Evolutionary conservation across 1,140 invertebrate species (phyloP).

Genomic region (Dreissena polymorpha): DNA sequence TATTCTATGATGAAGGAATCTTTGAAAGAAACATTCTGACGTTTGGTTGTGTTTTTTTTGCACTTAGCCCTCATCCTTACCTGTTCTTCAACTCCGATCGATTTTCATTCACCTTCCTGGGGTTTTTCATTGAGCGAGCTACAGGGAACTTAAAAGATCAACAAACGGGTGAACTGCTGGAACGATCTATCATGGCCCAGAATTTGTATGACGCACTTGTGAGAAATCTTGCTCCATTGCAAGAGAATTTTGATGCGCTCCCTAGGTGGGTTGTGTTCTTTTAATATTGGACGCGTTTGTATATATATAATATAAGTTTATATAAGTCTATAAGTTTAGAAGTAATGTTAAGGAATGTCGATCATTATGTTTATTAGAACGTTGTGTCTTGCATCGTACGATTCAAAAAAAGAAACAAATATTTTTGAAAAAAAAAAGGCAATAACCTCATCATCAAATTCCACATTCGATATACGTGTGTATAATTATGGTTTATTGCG

Average conservation of each 20-base stretch:
- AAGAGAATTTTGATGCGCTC: slow-evolving; percentile 73
- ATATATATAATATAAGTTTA: no score
- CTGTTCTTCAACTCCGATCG: slow-evolving; percentile 75
- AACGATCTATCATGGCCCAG: slow-evolving; percentile 61
- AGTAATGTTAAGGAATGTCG: no score
- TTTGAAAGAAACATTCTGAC: not conserved
- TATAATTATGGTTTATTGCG: no score
- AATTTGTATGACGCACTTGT: slow-evolving; percentile 64
- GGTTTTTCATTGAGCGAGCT: slow-evolving; percentile 69
- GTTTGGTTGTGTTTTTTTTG: not conserved
- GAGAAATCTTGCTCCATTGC: slow-evolving; percentile 67
- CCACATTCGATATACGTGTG: no score
- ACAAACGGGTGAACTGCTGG: slow-evolving; percentile 61
- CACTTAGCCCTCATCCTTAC: slow-evolving; percentile 74
- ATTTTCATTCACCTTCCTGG: slow-evolving; percentile 73
- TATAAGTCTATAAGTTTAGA: no score
- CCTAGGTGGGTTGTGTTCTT: slow-evolving; percentile 60
- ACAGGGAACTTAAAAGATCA: slow-evolving; percentile 70
- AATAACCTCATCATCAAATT: no score
- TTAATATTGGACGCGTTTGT: no score
- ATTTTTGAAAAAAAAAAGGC: no score
- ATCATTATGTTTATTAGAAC: no score
- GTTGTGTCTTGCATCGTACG: no score
- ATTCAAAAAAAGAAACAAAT: no score
- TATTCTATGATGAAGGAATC: not conserved